These are phyloP conservation scores for Micoletzkya japonica DNA, from an alignment of 2,888 invertebrate species.

Conservation along the genomic window DNA sequence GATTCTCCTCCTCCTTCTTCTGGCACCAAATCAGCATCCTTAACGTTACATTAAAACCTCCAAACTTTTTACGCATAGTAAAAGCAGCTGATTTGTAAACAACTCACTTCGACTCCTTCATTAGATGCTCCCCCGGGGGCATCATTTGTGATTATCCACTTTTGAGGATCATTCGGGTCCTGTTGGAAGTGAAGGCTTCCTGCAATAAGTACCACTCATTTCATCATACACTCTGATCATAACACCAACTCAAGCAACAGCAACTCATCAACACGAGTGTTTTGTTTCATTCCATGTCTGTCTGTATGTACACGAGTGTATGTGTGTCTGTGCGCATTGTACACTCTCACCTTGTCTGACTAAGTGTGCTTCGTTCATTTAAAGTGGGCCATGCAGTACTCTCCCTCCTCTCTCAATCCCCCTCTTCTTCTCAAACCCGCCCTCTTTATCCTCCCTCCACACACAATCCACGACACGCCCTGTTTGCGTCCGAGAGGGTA, in stretches of 20 bases:
- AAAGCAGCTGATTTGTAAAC: not conserved
- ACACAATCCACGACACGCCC: not conserved
- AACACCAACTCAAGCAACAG: no score
- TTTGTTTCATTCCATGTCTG: no score
- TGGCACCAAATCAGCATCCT: slow-evolving; percentile 2
- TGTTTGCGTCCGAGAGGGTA: slow-evolving; percentile 1
- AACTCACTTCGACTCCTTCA: slow-evolving; percentile 26
- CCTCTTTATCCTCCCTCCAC: not conserved
- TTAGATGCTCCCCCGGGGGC: slow-evolving; percentile 13
- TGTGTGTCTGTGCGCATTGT: no score
- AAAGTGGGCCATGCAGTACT: no score
- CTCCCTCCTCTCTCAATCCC: slow-evolving; percentile 4
- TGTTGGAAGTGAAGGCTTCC: slow-evolving; percentile 76
- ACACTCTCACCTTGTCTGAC: no score
- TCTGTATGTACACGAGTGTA: no score
- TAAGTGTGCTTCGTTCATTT: no score
- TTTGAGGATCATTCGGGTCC: slow-evolving; percentile 80
- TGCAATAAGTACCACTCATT: slow-evolving; percentile 40
- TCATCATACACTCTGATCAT: no score
- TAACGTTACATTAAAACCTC: not conserved
- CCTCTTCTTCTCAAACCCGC: not conserved
- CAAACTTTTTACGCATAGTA: not conserved
- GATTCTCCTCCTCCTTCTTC: slow-evolving; percentile 19
- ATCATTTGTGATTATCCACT: slow-evolving; percentile 72
- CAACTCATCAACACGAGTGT: no score